Evolutionary conservation across 2,888 invertebrate species (phyloP), one percentile per base, ranked within the genome.

Genomic region (Molorchus minor): DNA sequence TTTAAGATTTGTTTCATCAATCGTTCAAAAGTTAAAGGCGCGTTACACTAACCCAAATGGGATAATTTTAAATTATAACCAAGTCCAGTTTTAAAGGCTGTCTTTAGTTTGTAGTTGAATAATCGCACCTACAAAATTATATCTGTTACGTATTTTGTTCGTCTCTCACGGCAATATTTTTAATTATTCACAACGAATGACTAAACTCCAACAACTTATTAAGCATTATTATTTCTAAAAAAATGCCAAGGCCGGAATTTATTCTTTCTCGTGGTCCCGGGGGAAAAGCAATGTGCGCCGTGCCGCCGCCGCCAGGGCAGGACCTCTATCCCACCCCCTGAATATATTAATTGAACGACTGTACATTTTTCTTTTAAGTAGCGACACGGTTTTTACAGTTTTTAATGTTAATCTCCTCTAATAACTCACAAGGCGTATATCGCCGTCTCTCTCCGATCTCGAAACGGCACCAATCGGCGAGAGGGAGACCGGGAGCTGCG

Each of bases 261-360:
- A 43, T 43, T 21, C 15, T 19, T 19, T 10, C 43, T 12, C 8
- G 25, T 8, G 13, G 5, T 43, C 49, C 61, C 52, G 19, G 29
- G 56, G 33, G 62, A 12, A 44, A 41, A 62, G 60, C 66, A 40
- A 40, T 38, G 65, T 43, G 47, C 71, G 68, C 62, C 67, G 63
- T 36, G 61, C 45, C 71, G 68, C 62, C 67, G 63, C 40, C 59
- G 47, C 41, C 60, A 71, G 63, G 71, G 68, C 68, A 71, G 49
- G 68, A 67, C 63, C 71, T 71, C 59, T 66, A 41, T 43, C 65
- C 64, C n/a, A n/a, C 59, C 71, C 74, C 73, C 74, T 76, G 78
- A 79, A 79, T 78, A 78, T 77, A 79, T 79, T 79, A 79, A 80
- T 80, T 79, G 80, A 80, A 79, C 79, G 75, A 77, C 77, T 77